Base-by-base conservation (phyloP, 2,113 vertebrate species). In the Ellobius talpinus region DNA sequence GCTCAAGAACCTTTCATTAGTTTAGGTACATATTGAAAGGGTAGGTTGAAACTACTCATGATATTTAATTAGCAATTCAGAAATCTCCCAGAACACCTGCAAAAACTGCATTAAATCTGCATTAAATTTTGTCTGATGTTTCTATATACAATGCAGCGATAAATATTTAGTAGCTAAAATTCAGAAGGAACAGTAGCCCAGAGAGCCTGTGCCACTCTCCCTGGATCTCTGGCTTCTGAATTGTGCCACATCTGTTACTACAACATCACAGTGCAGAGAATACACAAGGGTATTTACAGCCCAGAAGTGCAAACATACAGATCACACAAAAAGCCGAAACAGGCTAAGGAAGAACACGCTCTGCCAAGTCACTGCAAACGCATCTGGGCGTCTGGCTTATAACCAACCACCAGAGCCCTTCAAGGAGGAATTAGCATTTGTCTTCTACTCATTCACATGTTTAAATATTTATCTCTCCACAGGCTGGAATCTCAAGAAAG, bases 81-180 rank as follows among this genome's bases (percentile, higher is more conserved):
- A 95, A 96, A 77, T 17, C 77, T 87, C 90, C 52, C 24, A 68
- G 87, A 85, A 7, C 47, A 31, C 87, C 24, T 68, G 5, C 78
- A 79, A 79, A 90, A 95, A 96, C 3, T 50, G 1, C 5, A 77
- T 52, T 21, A 92, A 74, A 33, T 94, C 3, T 50, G 1, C 5
- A 77, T 52, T 21, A 92, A 74, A 33, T 94, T 96, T 72, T 90
- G 10, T 84, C 39, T 89, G 39, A 94, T 77, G 33, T 31, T 77
- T 89, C 24, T 82, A 78, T 68, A 36, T 5, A 79, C 26, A 85
- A 45, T 42, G 21, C 26, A 92, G 17, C 78, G 31, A 93, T 21
- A 95, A 84, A 74, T 91, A 95, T 82, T 93, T 97, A 93, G 39
- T n/a, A 87, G 82, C 2, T 90, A 33, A 91, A 74, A 5, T 78